phyloP scores from a whole-genome alignment of 2,888 invertebrate species.

The Phyllotreta striolata region DNA sequence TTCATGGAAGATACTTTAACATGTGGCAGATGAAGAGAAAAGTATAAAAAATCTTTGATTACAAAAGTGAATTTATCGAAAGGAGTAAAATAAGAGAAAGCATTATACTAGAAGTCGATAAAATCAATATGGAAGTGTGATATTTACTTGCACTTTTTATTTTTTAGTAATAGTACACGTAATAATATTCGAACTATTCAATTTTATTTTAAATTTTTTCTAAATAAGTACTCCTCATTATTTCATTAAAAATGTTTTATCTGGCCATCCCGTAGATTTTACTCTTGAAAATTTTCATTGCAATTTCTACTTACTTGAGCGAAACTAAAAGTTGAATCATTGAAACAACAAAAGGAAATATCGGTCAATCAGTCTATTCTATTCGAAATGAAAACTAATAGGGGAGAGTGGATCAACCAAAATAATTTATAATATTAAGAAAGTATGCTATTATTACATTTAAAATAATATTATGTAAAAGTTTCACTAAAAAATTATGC shows the following conservation, averaged over 20 bases:
- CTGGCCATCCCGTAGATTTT: too few relatives aligned
- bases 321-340: slow-evolving; percentile 21
- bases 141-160: not conserved
- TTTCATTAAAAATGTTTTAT: too few relatives aligned
- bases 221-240: not conserved
- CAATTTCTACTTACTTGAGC: slow-evolving; percentile 22
- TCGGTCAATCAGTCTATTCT: slow-evolving; percentile 12
- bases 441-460: not conserved
- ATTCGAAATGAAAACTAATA: slow-evolving; percentile 18
- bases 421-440: not conserved
- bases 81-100: not conserved
- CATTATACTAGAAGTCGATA: not conserved
- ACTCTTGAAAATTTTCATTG: not conserved
- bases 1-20: not conserved
- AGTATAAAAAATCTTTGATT: not conserved
- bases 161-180: too few relatives aligned
- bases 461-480: too few relatives aligned
- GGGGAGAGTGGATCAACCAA: slow-evolving; percentile 2
- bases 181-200: too few relatives aligned
- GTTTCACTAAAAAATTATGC: too few relatives aligned
- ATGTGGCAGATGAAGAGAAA: too few relatives aligned
- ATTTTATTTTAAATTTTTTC: not conserved
- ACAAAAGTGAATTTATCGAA: not conserved
- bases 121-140: not conserved
- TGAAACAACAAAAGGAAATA: slow-evolving; percentile 15